Conservation (phyloP, 2,888 invertebrate species). For the Liposcelis brunnea region DNA sequence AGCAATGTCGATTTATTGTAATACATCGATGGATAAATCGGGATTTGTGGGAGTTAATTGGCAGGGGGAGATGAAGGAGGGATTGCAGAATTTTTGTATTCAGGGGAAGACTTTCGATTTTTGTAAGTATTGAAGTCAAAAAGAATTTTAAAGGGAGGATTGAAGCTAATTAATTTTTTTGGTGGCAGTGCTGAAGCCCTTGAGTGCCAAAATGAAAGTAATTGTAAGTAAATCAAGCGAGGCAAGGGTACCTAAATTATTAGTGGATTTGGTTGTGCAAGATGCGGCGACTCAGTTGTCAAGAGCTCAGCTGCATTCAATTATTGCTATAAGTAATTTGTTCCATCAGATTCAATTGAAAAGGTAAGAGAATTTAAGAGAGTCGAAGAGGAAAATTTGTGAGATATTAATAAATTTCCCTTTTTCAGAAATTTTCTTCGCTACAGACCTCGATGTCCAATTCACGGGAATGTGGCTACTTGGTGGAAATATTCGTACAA, state of each 20-base stretch:
- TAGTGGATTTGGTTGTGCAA: conserved; percentile 48
- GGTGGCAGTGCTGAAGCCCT: conserved; percentile 51
- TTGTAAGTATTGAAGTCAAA: conserved; percentile 35
- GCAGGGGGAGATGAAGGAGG: conserved; percentile 15
- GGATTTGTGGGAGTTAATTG: conserved; percentile 20
- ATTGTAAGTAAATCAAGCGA: conserved; percentile 49
- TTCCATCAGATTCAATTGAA: conserved; percentile 43
- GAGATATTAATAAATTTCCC: background rate
- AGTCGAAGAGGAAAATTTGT: background rate
- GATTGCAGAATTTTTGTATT: conserved; percentile 43
- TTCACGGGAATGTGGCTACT: conserved; percentile 37
- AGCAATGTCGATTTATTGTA: conserved; percentile 62
- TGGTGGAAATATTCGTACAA: conserved; percentile 67
- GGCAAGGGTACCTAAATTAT: conserved; percentile 40
- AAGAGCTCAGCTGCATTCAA: conserved; percentile 35
- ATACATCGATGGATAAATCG: conserved; percentile 33
- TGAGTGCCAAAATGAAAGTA: conserved; percentile 58
- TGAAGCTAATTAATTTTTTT: background rate
- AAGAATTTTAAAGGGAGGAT: too few species aligned
- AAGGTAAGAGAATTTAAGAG: conserved; percentile 32
- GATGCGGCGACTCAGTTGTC: conserved; percentile 59
- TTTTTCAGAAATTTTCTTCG: conserved; percentile 39
- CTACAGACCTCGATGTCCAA: conserved; percentile 38
- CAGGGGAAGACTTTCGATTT: conserved; percentile 64
- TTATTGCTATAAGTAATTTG: conserved; percentile 27